phyloP scores from a whole-genome alignment of 2,888 invertebrate genomes.

The Azorinus chamasolen region DNA sequence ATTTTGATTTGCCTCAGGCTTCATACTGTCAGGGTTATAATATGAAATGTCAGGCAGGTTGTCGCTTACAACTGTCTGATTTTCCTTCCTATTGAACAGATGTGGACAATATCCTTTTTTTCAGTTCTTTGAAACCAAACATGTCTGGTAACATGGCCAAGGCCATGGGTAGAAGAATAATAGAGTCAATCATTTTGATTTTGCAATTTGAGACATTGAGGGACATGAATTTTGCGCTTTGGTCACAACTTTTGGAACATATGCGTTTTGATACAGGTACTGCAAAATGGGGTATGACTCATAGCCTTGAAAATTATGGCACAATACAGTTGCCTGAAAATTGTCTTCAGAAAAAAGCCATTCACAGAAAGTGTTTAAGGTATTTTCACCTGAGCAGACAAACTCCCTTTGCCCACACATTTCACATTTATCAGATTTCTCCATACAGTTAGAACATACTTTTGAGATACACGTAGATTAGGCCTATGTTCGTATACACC shows the following conservation, averaged over 20 bases:
- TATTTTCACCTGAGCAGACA: slow-evolving; percentile 13
- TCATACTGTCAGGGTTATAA: no score
- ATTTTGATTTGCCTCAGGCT: background rate
- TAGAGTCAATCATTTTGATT: slow-evolving; percentile 51
- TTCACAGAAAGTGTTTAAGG: slow-evolving; percentile 33
- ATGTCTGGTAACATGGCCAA: slow-evolving; percentile 35
- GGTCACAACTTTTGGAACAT: slow-evolving; percentile 28
- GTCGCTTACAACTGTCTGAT: no score
- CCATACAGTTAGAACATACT: slow-evolving; percentile 34
- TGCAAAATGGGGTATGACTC: slow-evolving; percentile 50
- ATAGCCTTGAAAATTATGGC: slow-evolving; percentile 50
- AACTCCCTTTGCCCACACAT: slow-evolving; percentile 16
- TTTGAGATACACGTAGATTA: slow-evolving; percentile 44
- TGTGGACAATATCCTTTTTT: no score
- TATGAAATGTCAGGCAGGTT: slow-evolving; percentile 13
- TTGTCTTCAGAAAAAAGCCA: slow-evolving; percentile 42
- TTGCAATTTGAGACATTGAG: slow-evolving; percentile 19
- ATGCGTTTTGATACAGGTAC: slow-evolving; percentile 48
- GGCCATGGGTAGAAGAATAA: slow-evolving; percentile 45
- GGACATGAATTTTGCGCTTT: slow-evolving; percentile 47
- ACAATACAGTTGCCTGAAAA: slow-evolving; percentile 22
- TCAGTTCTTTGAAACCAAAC: slow-evolving; percentile 38
- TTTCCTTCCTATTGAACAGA: no score
- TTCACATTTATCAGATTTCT: slow-evolving; percentile 3
- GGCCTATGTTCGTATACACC: slow-evolving; percentile 35